Percentiles rank a stretch among this genome's conserved stretches.
Conservation (phyloP, 2,113 vertebrate genomes). For the Diadophis punctatus region DNA sequence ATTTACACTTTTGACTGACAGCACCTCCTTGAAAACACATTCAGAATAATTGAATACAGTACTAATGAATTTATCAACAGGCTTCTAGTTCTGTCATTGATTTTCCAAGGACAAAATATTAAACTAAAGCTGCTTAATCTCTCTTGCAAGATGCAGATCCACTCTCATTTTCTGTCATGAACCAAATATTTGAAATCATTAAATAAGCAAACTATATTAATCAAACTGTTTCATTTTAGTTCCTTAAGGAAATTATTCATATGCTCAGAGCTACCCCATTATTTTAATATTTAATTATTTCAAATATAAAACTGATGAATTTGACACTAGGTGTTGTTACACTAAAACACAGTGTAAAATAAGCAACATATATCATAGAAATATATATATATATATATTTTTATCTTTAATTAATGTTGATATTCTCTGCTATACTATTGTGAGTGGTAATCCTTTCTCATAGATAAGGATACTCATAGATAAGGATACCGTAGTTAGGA, state of each 20-base stretch:
- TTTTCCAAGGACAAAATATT: conserved; percentile 32
- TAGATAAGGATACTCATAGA: neutral
- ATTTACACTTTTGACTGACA: conserved; percentile 12
- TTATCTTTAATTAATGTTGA: neutral
- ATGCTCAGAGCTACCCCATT: neutral
- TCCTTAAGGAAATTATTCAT: conserved; percentile 12
- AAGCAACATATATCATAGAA: neutral
- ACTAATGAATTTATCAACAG: conserved; percentile 43
- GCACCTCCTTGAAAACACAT: conserved; percentile 14
- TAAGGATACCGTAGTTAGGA: neutral
- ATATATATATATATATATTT: too few species aligned
- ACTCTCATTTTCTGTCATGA: neutral
- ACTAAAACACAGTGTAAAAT: neutral
- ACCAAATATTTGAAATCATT: neutral
- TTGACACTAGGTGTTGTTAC: neutral
- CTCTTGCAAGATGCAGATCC: neutral
- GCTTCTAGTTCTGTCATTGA: conserved; percentile 6
- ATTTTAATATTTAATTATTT: neutral
- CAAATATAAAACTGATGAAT: neutral
- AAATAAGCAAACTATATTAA: neutral
- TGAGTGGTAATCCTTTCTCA: neutral
- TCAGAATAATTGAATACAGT: conserved; percentile 27
- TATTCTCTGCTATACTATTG: neutral
- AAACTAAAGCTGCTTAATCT: conserved; percentile 14
- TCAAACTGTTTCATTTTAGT: fast-evolving